Conservation (phyloP, 1,140 invertebrate species). For the Tetramorium alpestre region DNA sequence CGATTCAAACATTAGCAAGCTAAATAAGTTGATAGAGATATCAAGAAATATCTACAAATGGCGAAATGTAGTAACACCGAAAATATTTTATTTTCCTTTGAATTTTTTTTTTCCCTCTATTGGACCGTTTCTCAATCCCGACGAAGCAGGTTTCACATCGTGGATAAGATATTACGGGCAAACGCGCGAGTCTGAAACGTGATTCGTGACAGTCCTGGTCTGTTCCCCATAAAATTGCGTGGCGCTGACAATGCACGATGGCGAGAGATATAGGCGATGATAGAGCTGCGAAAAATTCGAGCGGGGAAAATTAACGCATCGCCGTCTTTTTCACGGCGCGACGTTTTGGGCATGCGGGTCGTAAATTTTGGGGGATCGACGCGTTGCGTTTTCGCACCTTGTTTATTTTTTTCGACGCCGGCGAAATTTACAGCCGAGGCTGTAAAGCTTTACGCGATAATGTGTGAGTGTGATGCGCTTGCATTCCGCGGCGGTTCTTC, state of each 20-base stretch:
- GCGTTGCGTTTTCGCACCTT: slow-evolving; percentile 48
- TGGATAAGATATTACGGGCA: background rate
- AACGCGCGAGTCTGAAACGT: background rate
- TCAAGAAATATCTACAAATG: background rate
- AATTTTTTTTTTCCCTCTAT: background rate
- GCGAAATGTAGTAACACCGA: background rate
- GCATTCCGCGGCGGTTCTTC: background rate
- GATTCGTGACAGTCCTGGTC: background rate
- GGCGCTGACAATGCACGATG: slow-evolving; percentile 18
- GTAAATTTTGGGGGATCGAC: slow-evolving; percentile 57
- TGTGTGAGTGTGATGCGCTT: slow-evolving; percentile 33
- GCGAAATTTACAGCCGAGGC: slow-evolving; percentile 40
- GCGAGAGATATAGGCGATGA: slow-evolving; percentile 23
- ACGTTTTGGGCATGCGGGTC: slow-evolving; percentile 36
- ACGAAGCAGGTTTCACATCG: background rate
- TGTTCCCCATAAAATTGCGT: background rate
- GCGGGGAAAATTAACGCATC: slow-evolving; percentile 33
- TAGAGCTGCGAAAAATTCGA: slow-evolving; percentile 35
- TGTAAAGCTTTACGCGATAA: slow-evolving; percentile 38
- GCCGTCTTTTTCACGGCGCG: slow-evolving; percentile 42
- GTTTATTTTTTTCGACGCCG: slow-evolving; percentile 30
- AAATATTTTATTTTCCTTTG: background rate
- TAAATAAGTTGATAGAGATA: slow-evolving; percentile 1
- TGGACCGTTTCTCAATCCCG: background rate
- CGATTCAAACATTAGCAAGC: background rate